These are phyloP conservation scores for Sinocyclocheilus anophthalmus DNA, from an alignment of 2,113 vertebrate genomes.

Conservation along the genomic window DNA sequence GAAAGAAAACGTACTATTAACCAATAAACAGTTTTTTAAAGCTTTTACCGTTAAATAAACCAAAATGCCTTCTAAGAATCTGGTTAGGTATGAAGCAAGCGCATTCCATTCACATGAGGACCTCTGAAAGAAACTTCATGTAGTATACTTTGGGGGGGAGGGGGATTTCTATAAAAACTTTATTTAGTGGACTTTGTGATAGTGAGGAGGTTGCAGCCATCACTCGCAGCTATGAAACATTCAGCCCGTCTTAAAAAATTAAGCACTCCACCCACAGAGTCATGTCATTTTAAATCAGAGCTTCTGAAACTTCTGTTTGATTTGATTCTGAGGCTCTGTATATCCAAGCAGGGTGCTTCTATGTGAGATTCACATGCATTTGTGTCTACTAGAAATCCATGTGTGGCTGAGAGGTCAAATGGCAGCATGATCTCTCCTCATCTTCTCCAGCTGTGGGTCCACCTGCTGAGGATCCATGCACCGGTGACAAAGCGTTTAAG, in stretches of 20 bases:
- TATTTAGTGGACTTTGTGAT: conserved; percentile 1
- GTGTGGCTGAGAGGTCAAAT: conserved; percentile 44
- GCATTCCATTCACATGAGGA: neutral
- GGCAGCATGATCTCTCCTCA: conserved; percentile 37
- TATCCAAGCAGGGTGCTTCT: conserved; percentile 33
- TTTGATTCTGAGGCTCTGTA: conserved; percentile 27
- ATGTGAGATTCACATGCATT: conserved; percentile 30
- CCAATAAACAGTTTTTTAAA: neutral
- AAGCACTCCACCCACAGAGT: conserved; percentile 25
- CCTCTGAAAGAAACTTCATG: neutral
- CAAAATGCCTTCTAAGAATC: neutral
- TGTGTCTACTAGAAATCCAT: conserved; percentile 41
- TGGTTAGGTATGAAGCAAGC: neutral
- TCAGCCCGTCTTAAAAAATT: conserved; percentile 42
- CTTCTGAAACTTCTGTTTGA: neutral
- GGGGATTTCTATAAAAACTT: neutral
- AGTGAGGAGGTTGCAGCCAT: neutral
- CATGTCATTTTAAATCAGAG: conserved; percentile 14
- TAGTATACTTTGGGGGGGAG: neutral
- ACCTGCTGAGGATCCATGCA: conserved; percentile 46
- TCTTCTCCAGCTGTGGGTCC: conserved; percentile 50
- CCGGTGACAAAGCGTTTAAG: conserved; percentile 47
- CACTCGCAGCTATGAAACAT: conserved; percentile 29
- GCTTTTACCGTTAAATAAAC: neutral
- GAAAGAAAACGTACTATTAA: neutral